Percentiles rank a stretch among this genome's conserved stretches.
These are phyloP conservation scores for Drosophila elegans DNA, from an alignment of 1,140 invertebrate species.

Conservation along the genomic window DNA sequence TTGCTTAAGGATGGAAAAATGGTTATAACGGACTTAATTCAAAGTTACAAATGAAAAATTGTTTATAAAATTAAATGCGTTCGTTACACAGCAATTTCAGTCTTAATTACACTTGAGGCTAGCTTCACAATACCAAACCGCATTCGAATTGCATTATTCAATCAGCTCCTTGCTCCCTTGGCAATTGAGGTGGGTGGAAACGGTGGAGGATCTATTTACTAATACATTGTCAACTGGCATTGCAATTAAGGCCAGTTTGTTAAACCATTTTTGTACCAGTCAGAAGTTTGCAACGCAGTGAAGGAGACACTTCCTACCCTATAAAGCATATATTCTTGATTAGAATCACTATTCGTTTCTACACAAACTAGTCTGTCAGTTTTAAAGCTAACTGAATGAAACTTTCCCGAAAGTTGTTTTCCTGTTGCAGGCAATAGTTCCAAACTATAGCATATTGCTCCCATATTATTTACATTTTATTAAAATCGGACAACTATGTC, in stretches of 20 bases:
- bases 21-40: neutral
- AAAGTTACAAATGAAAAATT: conserved; percentile 22
- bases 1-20: too few species aligned
- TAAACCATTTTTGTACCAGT: conserved; percentile 14
- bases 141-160: conserved; percentile 77
- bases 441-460: too few species aligned
- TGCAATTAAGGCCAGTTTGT: conserved; percentile 59
- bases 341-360: too few species aligned
- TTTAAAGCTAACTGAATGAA: too few species aligned
- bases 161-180: conserved; percentile 41
- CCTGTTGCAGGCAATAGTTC: too few species aligned
- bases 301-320: too few species aligned
- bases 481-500: too few species aligned
- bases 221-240: conserved; percentile 38
- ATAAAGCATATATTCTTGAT: too few species aligned
- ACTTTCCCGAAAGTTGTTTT: too few species aligned
- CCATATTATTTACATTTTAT: too few species aligned
- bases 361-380: too few species aligned
- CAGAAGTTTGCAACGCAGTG: too few species aligned
- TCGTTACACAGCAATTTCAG: conserved; percentile 3
- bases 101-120: conserved; percentile 73
- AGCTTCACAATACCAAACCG: conserved; percentile 70
- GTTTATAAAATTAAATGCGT: conserved; percentile 52
- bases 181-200: neutral
- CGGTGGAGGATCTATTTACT: neutral